These are phyloP conservation scores for Leptinotarsa peninsularis DNA, from an alignment of 2,888 invertebrate genomes.

Conservation along the genomic window DNA sequence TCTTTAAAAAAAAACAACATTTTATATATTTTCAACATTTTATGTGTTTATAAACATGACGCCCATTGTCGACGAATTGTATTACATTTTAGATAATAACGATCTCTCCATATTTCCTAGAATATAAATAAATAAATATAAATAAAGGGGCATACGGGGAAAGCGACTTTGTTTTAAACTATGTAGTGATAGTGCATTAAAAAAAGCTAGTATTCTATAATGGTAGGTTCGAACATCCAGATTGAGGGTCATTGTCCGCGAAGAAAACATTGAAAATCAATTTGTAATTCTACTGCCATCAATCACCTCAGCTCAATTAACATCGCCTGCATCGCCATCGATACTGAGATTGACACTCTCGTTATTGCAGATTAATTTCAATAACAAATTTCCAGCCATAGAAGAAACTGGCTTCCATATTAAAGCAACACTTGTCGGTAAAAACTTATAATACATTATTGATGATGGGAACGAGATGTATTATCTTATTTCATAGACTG, in stretches of 20 bases:
- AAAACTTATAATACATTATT: conserved; percentile 32
- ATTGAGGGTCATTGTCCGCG: background rate
- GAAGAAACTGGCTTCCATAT: conserved; percentile 15
- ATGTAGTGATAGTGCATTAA: too few species aligned
- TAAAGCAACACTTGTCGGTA: background rate
- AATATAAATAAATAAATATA: too few species aligned
- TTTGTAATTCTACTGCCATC: background rate
- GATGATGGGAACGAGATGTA: conserved; percentile 35
- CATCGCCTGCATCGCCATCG: background rate
- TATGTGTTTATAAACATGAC: too few species aligned
- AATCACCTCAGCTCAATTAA: background rate
- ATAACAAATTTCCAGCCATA: conserved; percentile 9
- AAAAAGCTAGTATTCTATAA: too few species aligned
- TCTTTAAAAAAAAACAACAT: too few species aligned
- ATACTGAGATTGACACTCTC: background rate
- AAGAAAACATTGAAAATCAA: background rate
- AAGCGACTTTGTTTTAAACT: too few species aligned
- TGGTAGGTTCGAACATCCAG: background rate
- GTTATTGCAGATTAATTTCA: background rate
- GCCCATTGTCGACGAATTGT: too few species aligned
- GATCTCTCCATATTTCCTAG: too few species aligned
- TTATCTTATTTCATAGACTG: conserved; percentile 21
- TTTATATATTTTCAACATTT: too few species aligned
- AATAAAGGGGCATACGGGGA: too few species aligned
- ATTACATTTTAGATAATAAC: too few species aligned